phyloP scores from a whole-genome alignment of 2,797 vertebrate species.

The Merluccius polli region DNA sequence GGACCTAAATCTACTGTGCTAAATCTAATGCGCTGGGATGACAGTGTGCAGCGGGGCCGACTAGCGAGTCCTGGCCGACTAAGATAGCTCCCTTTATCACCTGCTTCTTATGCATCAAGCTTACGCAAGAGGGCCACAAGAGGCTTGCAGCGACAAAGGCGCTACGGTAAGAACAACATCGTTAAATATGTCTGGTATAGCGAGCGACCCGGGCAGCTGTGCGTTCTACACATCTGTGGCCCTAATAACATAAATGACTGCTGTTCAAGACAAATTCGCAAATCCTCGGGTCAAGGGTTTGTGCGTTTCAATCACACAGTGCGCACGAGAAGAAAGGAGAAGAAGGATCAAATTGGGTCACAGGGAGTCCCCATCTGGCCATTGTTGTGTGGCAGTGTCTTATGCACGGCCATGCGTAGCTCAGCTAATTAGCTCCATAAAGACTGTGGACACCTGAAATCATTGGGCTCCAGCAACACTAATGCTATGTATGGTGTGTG shows the following conservation, averaged over 20 bases:
- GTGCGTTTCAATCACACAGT: slow-evolving; percentile 39
- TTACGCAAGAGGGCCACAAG: slow-evolving; percentile 19
- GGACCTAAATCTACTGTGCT: slow-evolving; percentile 40
- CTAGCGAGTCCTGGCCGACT: slow-evolving; percentile 37
- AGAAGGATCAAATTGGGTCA: slow-evolving; percentile 58
- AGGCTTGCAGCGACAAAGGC: background rate
- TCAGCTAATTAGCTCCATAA: slow-evolving; percentile 56
- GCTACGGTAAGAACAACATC: slow-evolving; percentile 5
- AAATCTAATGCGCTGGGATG: slow-evolving; percentile 9
- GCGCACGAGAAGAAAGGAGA: slow-evolving; percentile 38
- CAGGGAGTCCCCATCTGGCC: slow-evolving; percentile 64
- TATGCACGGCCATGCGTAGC: slow-evolving; percentile 53
- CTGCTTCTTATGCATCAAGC: slow-evolving; percentile 45
- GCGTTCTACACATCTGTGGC: background rate
- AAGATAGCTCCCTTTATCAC: slow-evolving; percentile 20
- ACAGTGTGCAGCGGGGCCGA: background rate
- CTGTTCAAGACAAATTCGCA: slow-evolving; percentile 24
- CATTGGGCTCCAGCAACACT: slow-evolving; percentile 17
- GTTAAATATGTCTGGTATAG: slow-evolving; percentile 9
- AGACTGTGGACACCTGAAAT: slow-evolving; percentile 48
- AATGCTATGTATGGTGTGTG: slow-evolving; percentile 12
- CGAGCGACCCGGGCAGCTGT: slow-evolving; percentile 10
- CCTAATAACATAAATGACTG: slow-evolving; percentile 13
- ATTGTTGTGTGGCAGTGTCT: slow-evolving; percentile 51
- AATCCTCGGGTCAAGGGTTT: slow-evolving; percentile 30